These are phyloP conservation scores for Echeneis naucrates DNA, from an alignment of 2,797 vertebrate genomes.

Conservation along the genomic window DNA sequence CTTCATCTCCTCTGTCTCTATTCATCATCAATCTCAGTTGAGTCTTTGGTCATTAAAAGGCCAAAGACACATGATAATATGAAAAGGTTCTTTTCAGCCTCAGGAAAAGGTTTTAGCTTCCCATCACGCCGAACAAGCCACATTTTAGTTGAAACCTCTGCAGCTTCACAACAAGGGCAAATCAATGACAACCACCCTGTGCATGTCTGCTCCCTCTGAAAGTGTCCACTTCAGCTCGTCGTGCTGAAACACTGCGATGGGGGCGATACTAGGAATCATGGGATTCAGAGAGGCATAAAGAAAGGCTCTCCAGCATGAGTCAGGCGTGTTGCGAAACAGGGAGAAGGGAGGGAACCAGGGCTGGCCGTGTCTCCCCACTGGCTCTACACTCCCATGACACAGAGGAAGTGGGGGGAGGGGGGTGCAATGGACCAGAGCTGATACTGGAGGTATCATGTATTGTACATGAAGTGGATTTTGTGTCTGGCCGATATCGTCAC, in stretches of 20 bases:
- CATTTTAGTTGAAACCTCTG: conserved; percentile 41
- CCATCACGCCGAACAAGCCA: conserved; percentile 2
- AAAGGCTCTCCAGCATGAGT: conserved; percentile 75
- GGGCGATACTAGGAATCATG: conserved; percentile 66
- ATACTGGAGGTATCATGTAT: neutral
- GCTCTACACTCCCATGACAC: conserved; percentile 28
- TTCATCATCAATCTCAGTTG: conserved; percentile 18
- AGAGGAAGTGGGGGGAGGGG: neutral
- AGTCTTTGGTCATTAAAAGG: conserved; percentile 37
- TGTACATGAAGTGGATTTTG: no score
- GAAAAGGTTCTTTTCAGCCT: conserved; percentile 39
- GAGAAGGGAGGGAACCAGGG: conserved; percentile 43
- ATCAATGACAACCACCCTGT: conserved; percentile 59
- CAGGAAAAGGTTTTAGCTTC: conserved; percentile 19
- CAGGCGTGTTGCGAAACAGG: conserved; percentile 78
- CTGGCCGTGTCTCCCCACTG: conserved; percentile 47
- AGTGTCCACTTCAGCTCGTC: conserved; percentile 22
- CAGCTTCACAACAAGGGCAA: conserved; percentile 65
- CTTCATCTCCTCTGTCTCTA: conserved; percentile 1
- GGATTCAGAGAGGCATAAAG: conserved; percentile 53
- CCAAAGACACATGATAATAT: conserved; percentile 12
- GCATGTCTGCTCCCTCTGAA: conserved; percentile 23
- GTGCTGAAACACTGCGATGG: conserved; percentile 9
- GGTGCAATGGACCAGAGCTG: neutral
- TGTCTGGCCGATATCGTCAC: no score